These are phyloP conservation scores for Zeugodacus cucurbitae DNA, from an alignment of 1,140 invertebrate species.

Conservation along the genomic window DNA sequence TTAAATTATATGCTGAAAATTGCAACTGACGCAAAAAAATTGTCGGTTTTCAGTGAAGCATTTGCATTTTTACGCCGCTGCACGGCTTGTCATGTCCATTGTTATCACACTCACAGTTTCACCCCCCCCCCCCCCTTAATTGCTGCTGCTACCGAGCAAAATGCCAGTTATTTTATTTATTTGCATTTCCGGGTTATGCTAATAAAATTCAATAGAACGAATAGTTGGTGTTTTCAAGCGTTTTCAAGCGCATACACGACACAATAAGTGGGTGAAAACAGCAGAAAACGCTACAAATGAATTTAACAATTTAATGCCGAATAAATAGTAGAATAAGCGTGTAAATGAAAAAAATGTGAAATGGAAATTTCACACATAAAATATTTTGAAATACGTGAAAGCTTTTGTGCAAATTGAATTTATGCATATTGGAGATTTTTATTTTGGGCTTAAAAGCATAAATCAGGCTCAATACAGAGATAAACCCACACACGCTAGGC, in stretches of 20 bases:
- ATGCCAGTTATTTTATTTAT: constrained; percentile 1
- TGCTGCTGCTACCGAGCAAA: neutral
- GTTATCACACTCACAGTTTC: neutral
- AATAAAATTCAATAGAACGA: neutral
- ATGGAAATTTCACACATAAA: neutral
- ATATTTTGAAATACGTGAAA: neutral
- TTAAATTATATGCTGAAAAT: neutral
- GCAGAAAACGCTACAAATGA: neutral
- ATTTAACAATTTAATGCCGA: neutral
- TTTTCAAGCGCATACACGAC: neutral
- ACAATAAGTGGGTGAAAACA: neutral
- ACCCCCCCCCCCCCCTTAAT: neutral
- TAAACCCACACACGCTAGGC: neutral
- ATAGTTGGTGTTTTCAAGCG: neutral
- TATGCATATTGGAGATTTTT: constrained; percentile 1
- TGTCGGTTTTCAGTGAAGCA: neutral
- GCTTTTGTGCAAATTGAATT: neutral
- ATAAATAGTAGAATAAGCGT: neutral
- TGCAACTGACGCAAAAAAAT: neutral
- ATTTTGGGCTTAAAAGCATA: neutral
- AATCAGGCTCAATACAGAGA: neutral
- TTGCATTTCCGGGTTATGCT: neutral
- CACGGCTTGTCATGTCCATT: neutral
- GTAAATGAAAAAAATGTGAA: neutral
- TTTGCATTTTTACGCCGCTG: neutral